Evolutionary conservation across 2,888 invertebrate genomes (phyloP), one percentile per base, ranked within the genome.

Genomic region (Micropterix aruncella): DNA sequence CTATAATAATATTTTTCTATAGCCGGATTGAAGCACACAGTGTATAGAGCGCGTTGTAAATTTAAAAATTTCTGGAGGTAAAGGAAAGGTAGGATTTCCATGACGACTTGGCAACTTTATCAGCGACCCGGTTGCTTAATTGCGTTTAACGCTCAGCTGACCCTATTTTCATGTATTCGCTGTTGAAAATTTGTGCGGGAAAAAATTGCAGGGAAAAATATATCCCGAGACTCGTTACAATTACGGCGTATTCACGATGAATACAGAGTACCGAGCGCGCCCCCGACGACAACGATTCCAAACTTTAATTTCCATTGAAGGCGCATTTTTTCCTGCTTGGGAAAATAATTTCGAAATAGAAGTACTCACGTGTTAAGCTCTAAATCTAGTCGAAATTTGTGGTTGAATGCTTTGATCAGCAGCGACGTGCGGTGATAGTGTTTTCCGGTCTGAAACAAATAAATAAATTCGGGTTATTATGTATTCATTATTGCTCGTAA

Each of bases 391-490:
- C 91, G 85, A 75, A 93, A 92, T 77, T 89, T 92, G 74, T 93
- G 90, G 74, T 87, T 91, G 76, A 93, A 92, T 69, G 92, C 92
- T 77, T 92, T 92, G 76, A 93, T 92, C 75, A 92, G 83, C 67
- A 92, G 83, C 63, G 91, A 91, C 60, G 92, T 93, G 65, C 89
- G 83, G 68, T 92, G 91, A 73, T 84, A 90, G 70, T 93, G 92
- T 75, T 91, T 91, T 60, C 87, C 87, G 57, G 85, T 82, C 91
- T 92, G 82, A 52, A 82, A 80, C 71, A 74, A 73, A 59, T 58
- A 50, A 55, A 53, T 27, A 27, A 27, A 7, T n/a, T n/a, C n/a
- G n/a, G n/a, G n/a, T n/a, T n/a, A n/a, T n/a, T n/a, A n/a, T n/a
- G n/a, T n/a, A n/a, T n/a, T n/a, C n/a, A n/a, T n/a, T n/a, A n/a